These are phyloP conservation scores for Cochlearius cochlearius DNA, from an alignment of 2,113 vertebrate genomes.

Conservation along the genomic window DNA sequence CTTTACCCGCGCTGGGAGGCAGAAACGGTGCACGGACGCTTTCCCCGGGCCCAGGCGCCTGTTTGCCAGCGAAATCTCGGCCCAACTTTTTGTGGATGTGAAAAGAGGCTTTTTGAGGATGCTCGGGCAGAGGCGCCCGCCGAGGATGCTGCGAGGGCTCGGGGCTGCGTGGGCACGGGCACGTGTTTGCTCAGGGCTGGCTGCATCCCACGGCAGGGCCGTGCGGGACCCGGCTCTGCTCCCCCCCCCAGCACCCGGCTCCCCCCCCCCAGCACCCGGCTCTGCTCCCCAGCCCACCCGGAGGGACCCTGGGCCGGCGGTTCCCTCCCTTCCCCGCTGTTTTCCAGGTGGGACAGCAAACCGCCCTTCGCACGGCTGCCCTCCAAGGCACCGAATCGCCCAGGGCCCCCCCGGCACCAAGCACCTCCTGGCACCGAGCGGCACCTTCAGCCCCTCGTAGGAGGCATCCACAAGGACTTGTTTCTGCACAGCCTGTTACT, in stretches of 20 bases:
- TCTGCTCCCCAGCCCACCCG: not conserved
- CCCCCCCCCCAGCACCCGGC: not conserved
- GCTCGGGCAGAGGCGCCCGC: not conserved
- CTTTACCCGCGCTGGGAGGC: not conserved
- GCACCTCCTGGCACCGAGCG: not conserved
- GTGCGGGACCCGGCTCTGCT: not conserved
- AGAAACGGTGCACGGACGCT: rapidly evolving
- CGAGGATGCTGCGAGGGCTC: not conserved
- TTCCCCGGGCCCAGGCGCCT: rapidly evolving
- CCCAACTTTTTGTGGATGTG: not conserved
- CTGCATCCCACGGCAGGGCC: not conserved
- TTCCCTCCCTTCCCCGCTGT: too few relatives aligned
- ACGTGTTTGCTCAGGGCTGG: not conserved
- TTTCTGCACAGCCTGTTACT: not conserved
- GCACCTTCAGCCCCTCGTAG: not conserved
- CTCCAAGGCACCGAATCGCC: not conserved
- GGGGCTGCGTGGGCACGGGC: not conserved
- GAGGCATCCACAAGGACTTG: not conserved
- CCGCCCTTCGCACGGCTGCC: not conserved
- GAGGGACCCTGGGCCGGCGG: not conserved
- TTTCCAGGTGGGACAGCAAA: not conserved
- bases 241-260: not conserved
- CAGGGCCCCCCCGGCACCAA: too few relatives aligned
- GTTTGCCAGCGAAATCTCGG: not conserved
- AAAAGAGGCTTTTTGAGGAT: not conserved